phyloP scores from a whole-genome alignment of 2,797 vertebrate species.

The Delichon dasypus region DNA sequence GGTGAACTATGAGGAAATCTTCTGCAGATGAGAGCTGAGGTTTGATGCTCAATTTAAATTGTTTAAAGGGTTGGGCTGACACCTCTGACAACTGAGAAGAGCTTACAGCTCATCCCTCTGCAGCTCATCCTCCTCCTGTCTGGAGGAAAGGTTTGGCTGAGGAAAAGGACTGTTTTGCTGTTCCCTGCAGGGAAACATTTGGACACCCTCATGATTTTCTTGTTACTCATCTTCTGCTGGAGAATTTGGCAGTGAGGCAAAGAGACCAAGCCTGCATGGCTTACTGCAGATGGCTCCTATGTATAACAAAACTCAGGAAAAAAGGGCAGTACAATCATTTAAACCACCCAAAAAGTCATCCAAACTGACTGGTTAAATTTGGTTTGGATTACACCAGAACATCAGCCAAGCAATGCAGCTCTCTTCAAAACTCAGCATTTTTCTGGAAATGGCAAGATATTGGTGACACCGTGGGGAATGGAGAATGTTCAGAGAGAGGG shows the following conservation, averaged over 20 bases:
- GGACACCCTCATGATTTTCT: neutral
- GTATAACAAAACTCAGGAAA: neutral
- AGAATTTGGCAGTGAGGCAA: neutral
- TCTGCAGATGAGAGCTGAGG: neutral
- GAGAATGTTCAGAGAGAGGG: neutral
- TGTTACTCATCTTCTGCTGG: neutral
- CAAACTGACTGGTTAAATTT: neutral
- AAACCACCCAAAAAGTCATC: neutral
- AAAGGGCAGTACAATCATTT: neutral
- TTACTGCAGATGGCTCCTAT: neutral
- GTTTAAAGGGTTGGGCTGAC: neutral
- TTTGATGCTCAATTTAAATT: neutral
- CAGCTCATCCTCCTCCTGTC: neutral
- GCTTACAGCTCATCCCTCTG: neutral
- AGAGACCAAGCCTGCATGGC: neutral
- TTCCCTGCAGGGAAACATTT: neutral
- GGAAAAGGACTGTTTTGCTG: neutral
- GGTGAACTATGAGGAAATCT: neutral
- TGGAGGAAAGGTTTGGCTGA: neutral
- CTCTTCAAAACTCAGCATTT: neutral
- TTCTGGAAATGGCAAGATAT: neutral
- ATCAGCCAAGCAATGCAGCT: neutral
- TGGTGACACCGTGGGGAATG: neutral
- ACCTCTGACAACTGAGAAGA: neutral
- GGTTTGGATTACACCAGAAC: neutral